Evolutionary conservation across 2,797 vertebrate genomes (phyloP), one percentile per base, ranked within the genome.

Genomic region (Carcharodon carcharias): DNA sequence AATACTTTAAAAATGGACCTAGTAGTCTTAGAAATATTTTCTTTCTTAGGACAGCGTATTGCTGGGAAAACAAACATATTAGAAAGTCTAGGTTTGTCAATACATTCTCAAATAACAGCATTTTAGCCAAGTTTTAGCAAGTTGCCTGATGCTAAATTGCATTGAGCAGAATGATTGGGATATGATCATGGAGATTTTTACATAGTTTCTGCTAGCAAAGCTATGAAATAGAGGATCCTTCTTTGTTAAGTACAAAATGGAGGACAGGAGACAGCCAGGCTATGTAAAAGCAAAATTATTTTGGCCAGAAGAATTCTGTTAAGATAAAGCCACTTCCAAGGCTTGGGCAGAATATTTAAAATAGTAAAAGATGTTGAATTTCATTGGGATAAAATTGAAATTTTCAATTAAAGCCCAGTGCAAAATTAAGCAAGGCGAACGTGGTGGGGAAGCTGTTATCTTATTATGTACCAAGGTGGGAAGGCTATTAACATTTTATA

Each of bases 401-500:
- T 65, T 93, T n/a, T 9, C 0, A 6, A 65, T 40, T 40, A 45
- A 21, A 40, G n/a, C 45, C n/a, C 21, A 21, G 31, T 45, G n/a
- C 21, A 50, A 50, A 50, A 85, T 26, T 85, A 85, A 23, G 6
- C 63, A 93, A 26, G n/a, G n/a, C 9, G 11, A 40, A 40, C 61
- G 16, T 3, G 18, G 23, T 21, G 16, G 21, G 63, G 18, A 45
- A 93, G 61, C 21, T 93, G 63, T 67, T 93, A 67, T 21, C 89
- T 92, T 40, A n/a, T 93, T 67, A 61, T 45, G 82, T 26, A 93
- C n/a, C n/a, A 67, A 65, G 63, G 63, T 93, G n/a, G 40, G 40
- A 93, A 93, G 61, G 28, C 63, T 93, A n/a, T 61, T 28, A 40
- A 65, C 63, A 45, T 93, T 93, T 93, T 45, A 65, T 93, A 93